A percentile compares a stretch with the other conserved stretches of the same genome.
These are phyloP conservation scores for Falco naumanni DNA, from an alignment of 2,797 vertebrate species.

Conservation along the genomic window DNA sequence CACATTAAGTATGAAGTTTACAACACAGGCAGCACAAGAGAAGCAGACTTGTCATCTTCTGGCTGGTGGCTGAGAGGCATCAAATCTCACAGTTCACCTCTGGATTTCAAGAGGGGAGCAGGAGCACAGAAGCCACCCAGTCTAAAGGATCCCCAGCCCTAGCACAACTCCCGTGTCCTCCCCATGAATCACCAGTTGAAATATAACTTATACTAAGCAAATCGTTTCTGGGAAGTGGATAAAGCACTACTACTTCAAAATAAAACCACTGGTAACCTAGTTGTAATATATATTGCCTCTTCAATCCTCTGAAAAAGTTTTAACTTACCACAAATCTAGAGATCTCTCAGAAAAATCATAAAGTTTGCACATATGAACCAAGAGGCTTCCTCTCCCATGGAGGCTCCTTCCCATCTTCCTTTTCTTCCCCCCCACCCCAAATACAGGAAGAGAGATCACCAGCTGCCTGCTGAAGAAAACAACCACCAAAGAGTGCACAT, in stretches of 20 bases:
- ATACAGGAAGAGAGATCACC: slow-evolving; percentile 52
- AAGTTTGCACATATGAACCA: background rate
- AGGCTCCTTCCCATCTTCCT: background rate
- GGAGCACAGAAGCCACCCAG: background rate
- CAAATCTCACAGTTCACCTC: background rate
- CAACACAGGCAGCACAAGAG: background rate
- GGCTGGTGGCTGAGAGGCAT: background rate
- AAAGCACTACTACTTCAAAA: background rate
- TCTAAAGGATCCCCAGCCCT: background rate
- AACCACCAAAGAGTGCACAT: background rate
- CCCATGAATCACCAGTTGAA: background rate
- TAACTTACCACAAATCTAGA: slow-evolving; percentile 18
- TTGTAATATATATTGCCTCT: background rate
- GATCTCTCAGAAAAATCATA: background rate
- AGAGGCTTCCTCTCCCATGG: background rate
- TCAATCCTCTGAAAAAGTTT: background rate
- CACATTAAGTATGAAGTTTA: background rate
- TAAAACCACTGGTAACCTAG: background rate
- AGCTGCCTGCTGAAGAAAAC: slow-evolving; percentile 35
- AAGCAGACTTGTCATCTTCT: background rate
- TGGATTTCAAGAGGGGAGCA: background rate
- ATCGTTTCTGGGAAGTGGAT: background rate
- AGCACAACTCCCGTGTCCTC: background rate
- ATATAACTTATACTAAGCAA: background rate
- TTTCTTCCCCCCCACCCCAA: background rate